Evolutionary conservation across 2,797 vertebrate genomes (phyloP).

Genomic region (Meriones psammophilus): DNA sequence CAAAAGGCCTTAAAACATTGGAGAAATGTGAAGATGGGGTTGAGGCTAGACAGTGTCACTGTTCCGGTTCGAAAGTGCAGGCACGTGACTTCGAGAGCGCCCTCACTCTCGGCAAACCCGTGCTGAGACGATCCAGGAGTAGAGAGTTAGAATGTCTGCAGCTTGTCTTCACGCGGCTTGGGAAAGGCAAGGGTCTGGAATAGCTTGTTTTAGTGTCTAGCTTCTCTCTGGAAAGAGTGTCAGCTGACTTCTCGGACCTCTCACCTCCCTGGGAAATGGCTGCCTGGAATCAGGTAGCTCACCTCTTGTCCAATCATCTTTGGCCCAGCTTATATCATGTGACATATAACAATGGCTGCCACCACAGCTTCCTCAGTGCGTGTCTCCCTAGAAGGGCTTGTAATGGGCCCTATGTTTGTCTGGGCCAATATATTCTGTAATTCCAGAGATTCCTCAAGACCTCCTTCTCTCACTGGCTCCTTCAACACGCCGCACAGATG

Average conservation of each 20-base stretch:
- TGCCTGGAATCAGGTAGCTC: background rate
- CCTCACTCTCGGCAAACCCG: conserved; percentile 4
- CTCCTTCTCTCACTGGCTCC: background rate
- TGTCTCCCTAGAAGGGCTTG: background rate
- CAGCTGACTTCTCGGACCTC: background rate
- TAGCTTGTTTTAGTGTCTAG: background rate
- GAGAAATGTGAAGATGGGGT: background rate
- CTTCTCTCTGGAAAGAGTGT: background rate
- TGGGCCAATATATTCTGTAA: background rate
- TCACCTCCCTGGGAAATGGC: conserved; percentile 14
- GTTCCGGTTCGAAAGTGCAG: background rate
- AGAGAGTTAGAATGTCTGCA: background rate
- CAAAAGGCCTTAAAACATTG: background rate
- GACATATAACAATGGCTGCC: background rate
- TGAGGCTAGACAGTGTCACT: background rate
- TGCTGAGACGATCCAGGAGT: background rate
- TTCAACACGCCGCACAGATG: background rate
- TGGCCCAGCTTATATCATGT: background rate
- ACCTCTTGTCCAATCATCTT: conserved; percentile 34
- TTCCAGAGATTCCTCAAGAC: conserved; percentile 5
- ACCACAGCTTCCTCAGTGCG: background rate
- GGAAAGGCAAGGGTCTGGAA: background rate
- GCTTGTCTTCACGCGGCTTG: background rate
- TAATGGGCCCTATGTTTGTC: background rate
- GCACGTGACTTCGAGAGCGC: background rate